Base-by-base conservation (phyloP, 2,113 vertebrate species). In the Hippocampus guttulatus region DNA sequence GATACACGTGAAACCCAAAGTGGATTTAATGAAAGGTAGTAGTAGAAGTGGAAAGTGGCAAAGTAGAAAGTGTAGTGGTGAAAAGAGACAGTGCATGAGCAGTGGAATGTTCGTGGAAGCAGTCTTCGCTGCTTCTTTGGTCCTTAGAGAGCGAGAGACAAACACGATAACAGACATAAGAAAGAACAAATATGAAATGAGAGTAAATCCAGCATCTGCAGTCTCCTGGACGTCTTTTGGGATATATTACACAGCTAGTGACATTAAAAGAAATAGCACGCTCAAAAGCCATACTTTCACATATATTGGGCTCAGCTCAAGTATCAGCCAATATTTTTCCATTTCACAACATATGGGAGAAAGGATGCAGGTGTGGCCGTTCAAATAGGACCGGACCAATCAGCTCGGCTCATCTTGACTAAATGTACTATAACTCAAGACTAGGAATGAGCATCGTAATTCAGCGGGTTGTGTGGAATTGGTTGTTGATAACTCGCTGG, bases 171-270 rank as follows among this genome's bases (percentile, higher is more conserved):
- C 64, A 15, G 3, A 18, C 64, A 72, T n/a, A 23, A 81, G 20
- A 67, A 25, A 57, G 33, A 68, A 40, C 18, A 2, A 38, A 87
- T 75, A 83, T 80, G 79, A 79, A 73, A 74, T 63, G 1, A 87
- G 75, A 87, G 80, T 81, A 81, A 73, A 73, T 65, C 66, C 77
- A 73, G 75, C 71, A 77, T 82, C 73, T 51, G 71, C 15, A 74
- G 71, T 77, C 69, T 71, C 68, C 51, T 67, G 38, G 67, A 63
- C 5, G 1, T 9, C 2, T 21, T 64, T 58, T n/a, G 10, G 73
- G 25, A 76, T 77, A 38, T 74, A 75, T 82, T 84, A 74, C 76
- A 82, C 76, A 47, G 75, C 27, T 71, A 84, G 79, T 64, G 71
- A 76, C 20, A 52, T 21, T 33, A 51, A 74, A 75, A 47, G 30